A percentile compares a stretch with the other conserved stretches of the same genome.
Evolutionary conservation across 2,113 vertebrate genomes (phyloP).

Genomic region (Irena cyanogastra): DNA sequence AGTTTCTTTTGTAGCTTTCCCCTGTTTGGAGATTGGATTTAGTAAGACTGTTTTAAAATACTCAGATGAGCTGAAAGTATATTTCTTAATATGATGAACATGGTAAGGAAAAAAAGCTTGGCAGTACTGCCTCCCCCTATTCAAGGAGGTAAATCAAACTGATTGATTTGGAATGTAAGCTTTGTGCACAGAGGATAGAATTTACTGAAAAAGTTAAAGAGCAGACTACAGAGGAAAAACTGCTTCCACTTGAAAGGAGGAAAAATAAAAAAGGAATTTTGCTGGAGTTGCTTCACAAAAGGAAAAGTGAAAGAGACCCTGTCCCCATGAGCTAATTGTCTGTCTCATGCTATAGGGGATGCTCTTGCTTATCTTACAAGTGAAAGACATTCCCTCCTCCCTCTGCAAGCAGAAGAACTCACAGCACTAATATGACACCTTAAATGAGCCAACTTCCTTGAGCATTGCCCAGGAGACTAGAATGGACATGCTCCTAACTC

Average conservation of each 20-base stretch:
- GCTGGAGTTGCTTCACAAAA: too few species aligned
- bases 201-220: background rate
- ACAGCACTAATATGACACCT: background rate
- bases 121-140: background rate
- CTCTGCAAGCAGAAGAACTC: background rate
- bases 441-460: constrained; percentile 22
- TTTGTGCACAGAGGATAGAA: background rate
- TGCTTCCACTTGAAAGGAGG: background rate
- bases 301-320: background rate
- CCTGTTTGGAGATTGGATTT: background rate
- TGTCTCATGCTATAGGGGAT: constrained; percentile 35
- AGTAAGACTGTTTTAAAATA: background rate
- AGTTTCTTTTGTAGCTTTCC: background rate
- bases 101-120: background rate
- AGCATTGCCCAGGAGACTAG: constrained; percentile 1
- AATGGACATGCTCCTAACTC: background rate
- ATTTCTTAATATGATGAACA: background rate
- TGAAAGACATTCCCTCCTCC: background rate
- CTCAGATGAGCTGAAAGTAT: background rate
- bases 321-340: background rate
- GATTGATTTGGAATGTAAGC: background rate
- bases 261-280: background rate
- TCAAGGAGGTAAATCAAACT: background rate
- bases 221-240: background rate
- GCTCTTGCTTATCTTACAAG: constrained; percentile 46